Conservation (phyloP, 2,888 invertebrate species). For the Latrodectus elegans region DNA sequence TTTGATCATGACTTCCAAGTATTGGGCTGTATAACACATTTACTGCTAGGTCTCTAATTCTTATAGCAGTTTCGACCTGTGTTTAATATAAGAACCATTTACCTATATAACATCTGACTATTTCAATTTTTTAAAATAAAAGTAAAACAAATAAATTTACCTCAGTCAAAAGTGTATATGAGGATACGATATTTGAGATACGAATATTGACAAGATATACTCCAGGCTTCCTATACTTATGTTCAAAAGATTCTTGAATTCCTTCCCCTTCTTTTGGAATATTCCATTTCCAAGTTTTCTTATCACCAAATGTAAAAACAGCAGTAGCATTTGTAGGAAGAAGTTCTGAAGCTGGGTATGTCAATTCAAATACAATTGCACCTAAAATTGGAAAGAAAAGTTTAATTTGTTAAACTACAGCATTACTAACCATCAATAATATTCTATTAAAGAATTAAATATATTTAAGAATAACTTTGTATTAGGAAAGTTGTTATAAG, state of each 20-base stretch:
- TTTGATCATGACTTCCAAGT: constrained; percentile 63
- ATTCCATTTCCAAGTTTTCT: constrained; percentile 69
- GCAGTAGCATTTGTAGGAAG: constrained; percentile 71
- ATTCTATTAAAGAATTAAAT: too few relatives aligned
- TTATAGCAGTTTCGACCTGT: constrained; percentile 69
- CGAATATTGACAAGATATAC: constrained; percentile 70
- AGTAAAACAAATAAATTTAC: constrained; percentile 33
- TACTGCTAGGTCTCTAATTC: constrained; percentile 69
- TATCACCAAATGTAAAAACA: constrained; percentile 71
- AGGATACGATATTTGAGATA: constrained; percentile 71
- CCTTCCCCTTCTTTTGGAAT: constrained; percentile 70
- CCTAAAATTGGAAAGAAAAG: constrained; percentile 24
- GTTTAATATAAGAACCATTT: neutral
- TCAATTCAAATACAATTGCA: constrained; percentile 68
- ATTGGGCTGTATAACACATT: constrained; percentile 59
- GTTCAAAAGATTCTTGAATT: constrained; percentile 67
- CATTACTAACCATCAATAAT: too few relatives aligned
- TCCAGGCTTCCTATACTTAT: constrained; percentile 71
- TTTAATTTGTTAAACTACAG: neutral
- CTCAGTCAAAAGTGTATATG: constrained; percentile 68
- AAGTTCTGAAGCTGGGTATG: constrained; percentile 70
- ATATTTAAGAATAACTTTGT: too few relatives aligned
- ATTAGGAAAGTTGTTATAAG: too few relatives aligned
- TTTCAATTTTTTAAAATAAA: neutral
- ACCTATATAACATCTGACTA: neutral